A percentile compares a stretch with the other conserved stretches of the same genome.
Conservation (phyloP, 2,113 vertebrate species). For the Zosterops japonicus region DNA sequence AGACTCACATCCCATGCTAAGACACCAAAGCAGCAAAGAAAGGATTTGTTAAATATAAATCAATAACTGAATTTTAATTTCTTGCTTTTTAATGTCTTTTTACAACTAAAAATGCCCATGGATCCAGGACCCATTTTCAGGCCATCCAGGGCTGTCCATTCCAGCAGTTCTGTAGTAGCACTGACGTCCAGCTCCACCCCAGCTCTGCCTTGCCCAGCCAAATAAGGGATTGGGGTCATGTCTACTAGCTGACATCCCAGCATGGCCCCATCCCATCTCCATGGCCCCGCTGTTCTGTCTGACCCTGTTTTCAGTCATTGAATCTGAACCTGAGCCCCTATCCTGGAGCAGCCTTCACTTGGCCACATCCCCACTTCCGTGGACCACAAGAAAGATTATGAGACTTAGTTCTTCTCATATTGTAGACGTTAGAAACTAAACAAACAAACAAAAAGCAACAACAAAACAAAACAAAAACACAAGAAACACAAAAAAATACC, state of each 20-base stretch:
- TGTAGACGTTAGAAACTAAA: neutral
- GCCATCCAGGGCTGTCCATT: neutral
- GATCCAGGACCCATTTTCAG: neutral
- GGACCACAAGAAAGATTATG: neutral
- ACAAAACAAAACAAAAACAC: no score
- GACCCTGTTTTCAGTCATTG: no score
- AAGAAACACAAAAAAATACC: neutral
- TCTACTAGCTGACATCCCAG: neutral
- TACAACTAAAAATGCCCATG: neutral
- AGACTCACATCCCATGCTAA: neutral
- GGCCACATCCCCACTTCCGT: neutral
- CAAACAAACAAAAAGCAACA: neutral
- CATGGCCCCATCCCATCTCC: accelerated
- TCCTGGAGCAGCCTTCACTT: neutral
- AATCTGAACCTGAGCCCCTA: neutral
- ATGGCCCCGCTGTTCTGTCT: neutral
- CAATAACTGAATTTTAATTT: neutral
- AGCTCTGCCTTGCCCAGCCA: neutral
- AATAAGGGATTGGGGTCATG: neutral
- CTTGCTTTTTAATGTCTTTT: neutral
- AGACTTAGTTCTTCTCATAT: neutral
- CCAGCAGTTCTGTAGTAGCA: neutral
- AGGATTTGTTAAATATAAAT: neutral
- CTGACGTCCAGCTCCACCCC: neutral
- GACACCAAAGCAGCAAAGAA: neutral